Evolutionary conservation across 92 coral and sea anemone genomes (phyloP), one percentile per base, ranked within the genome.

Genomic region (Palythoa grandis): DNA sequence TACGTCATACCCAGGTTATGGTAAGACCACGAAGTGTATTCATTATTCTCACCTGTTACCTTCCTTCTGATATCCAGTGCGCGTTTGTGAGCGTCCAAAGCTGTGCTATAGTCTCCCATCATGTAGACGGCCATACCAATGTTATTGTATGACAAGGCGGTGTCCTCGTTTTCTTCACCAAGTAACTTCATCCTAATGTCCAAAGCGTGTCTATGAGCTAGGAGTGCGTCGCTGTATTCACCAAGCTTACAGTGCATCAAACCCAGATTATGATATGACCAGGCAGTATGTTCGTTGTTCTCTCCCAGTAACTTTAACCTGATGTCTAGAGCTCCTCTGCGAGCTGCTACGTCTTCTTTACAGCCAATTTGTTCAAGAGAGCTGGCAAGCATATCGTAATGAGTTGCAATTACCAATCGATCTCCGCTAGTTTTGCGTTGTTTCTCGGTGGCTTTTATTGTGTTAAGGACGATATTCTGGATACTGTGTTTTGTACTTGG

Each of bases 261-360:
- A 23, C 91, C 91, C 23, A 83, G 72, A 4, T 73, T 58, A 20
- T 73, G 29, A 37, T 88, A 83, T 56, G 83, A 72, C 35, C 29
- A 25, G 24, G 87, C 91, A 15, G 91, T 82, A 17, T 72, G 53
- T 58, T 19, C n/a, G 29, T 74, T 77, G 9, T 39, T 7, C 29
- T 83, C 65, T 20, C 91, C 91, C 4, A 60, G 37, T 17, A 61
- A 16, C 48, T 83, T 56, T 23, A 88, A 5, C 23, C 87, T 74
- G 16, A 88, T 74, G 9, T 74, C n/a, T 2, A 82, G 91, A 19
- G 87, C 91, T 8, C 56, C 7, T 25, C 20, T 19, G 60, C 72
- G 72, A 23, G 69, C 25, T 2, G n/a, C 12, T 7, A 72, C 4
- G 1, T 74, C 37, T 48, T 47, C 57, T 2, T 2, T 47, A 58